phyloP scores from a whole-genome alignment of 2,888 invertebrate species.

The Rhabditoides inermis region DNA sequence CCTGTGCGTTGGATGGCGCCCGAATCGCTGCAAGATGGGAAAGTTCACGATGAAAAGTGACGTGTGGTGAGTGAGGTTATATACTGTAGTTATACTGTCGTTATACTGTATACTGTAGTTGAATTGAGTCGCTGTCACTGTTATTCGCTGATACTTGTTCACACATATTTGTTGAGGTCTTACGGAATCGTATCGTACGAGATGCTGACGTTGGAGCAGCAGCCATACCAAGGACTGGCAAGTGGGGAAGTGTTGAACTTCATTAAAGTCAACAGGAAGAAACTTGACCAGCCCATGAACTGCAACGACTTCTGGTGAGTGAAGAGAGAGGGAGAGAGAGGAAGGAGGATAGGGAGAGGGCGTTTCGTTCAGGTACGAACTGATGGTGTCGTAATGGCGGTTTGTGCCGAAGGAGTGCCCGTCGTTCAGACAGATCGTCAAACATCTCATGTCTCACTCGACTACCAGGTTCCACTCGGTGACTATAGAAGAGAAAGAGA shows the following conservation, averaged over 20 bases:
- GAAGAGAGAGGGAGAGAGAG: no score
- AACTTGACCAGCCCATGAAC: slow-evolving; percentile 88
- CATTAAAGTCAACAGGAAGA: slow-evolving; percentile 52
- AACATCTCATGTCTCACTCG: no score
- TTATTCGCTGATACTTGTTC: no score
- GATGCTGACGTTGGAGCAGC: slow-evolving; percentile 93
- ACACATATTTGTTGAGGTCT: no score
- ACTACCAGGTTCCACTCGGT: no score
- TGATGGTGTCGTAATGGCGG: slow-evolving; percentile 89
- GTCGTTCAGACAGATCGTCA: slow-evolving; percentile 61
- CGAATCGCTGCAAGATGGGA: slow-evolving; percentile 84
- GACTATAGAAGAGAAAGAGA: no score
- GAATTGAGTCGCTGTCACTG: not conserved
- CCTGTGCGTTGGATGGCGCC: slow-evolving; percentile 96
- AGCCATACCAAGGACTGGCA: slow-evolving; percentile 79
- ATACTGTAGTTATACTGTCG: no score
- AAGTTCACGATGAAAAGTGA: slow-evolving; percentile 70
- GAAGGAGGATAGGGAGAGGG: no score
- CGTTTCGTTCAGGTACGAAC: slow-evolving; percentile 65
- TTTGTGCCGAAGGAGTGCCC: slow-evolving; percentile 73
- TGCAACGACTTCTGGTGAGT: slow-evolving; percentile 75
- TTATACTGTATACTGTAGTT: no score
- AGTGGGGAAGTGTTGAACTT: slow-evolving; percentile 68
- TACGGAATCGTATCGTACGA: slow-evolving; percentile 70
- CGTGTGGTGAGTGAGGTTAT: slow-evolving; percentile 52